Evolutionary conservation across 2,888 invertebrate genomes (phyloP).

Genomic region (Folsomia manolachei): DNA sequence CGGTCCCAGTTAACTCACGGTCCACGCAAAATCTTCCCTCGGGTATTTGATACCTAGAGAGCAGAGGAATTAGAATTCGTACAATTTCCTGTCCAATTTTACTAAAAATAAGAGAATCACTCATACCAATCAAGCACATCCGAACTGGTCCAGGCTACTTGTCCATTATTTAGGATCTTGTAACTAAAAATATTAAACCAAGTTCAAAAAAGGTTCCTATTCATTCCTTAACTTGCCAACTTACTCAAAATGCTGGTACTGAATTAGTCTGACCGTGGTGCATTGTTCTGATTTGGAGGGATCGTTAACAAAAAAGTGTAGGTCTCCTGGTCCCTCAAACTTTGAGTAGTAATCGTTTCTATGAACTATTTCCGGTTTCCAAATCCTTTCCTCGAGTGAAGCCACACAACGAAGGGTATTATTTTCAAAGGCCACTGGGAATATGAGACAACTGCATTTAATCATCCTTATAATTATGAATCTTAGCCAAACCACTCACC

Average conservation of each 20-base stretch:
- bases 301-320: conserved; percentile 38
- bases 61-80: too few relatives aligned
- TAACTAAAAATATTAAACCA: conserved; percentile 18
- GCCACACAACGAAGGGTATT: conserved; percentile 30
- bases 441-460: background rate
- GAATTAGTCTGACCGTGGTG: conserved; percentile 36
- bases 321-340: conserved; percentile 25
- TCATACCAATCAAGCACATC: conserved; percentile 42
- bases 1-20: conserved; percentile 27
- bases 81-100: too few relatives aligned
- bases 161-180: conserved; percentile 38
- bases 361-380: conserved; percentile 36
- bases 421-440: conserved; percentile 35
- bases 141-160: conserved; percentile 38
- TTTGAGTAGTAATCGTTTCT: conserved; percentile 33
- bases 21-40: conserved; percentile 36
- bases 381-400: conserved; percentile 29
- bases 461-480: background rate
- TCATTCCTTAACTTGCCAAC: background rate
- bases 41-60: conserved; percentile 35
- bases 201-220: background rate
- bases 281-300: conserved; percentile 32
- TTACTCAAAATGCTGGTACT: conserved; percentile 40
- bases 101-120: too few relatives aligned
- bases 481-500: background rate